phyloP scores from a whole-genome alignment of 1,140 invertebrate genomes.

The Pteromalus puparum region DNA sequence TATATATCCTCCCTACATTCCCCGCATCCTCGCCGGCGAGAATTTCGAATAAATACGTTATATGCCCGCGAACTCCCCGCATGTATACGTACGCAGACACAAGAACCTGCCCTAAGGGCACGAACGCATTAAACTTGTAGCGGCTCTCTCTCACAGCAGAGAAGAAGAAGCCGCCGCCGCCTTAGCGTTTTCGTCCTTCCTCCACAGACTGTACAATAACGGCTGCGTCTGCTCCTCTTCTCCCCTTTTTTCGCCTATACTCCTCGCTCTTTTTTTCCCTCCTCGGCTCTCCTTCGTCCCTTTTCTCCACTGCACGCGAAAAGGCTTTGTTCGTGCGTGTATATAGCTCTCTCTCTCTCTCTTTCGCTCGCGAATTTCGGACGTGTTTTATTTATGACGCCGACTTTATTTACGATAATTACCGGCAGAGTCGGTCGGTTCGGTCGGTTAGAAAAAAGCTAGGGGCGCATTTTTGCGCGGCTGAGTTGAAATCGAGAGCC shows the following conservation, averaged over 20 bases:
- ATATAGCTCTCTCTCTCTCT: neutral
- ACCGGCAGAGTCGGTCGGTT: neutral
- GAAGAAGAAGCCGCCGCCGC: too few relatives aligned
- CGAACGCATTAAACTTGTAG: slow-evolving; percentile 43
- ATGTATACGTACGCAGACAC: neutral
- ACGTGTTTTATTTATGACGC: slow-evolving; percentile 42
- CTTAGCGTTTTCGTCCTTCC: slow-evolving; percentile 15
- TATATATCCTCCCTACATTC: neutral
- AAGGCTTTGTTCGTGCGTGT: slow-evolving; percentile 25
- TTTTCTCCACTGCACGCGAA: neutral
- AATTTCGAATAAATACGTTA: slow-evolving; percentile 49
- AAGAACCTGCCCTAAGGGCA: neutral
- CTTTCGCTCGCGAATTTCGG: neutral
- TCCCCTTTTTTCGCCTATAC: neutral
- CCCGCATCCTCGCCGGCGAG: neutral
- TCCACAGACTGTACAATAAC: slow-evolving; percentile 22
- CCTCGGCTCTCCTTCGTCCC: neutral
- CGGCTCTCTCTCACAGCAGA: neutral
- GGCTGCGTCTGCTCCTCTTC: slow-evolving; percentile 15
- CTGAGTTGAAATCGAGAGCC: too few relatives aligned
- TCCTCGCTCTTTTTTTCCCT: slow-evolving; percentile 4
- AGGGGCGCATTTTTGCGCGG: neutral
- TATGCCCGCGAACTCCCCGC: neutral
- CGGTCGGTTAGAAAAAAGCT: neutral
- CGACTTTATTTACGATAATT: slow-evolving; percentile 45